Base-by-base conservation (phyloP, 2,888 invertebrate species). In the Andrena praecox region DNA sequence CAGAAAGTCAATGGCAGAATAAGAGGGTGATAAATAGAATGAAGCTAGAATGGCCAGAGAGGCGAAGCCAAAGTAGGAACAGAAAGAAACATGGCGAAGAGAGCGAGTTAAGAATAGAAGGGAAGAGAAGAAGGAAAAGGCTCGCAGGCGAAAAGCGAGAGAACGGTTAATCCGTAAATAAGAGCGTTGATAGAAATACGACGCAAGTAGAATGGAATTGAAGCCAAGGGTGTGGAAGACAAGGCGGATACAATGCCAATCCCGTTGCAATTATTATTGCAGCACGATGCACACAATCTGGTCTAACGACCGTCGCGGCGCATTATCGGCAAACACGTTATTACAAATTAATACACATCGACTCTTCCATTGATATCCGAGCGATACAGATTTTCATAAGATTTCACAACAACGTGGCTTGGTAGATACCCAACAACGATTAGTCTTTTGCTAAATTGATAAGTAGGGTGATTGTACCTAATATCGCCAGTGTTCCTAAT, bases 201-300 rank as follows among this genome's bases (percentile, higher is more conserved):
- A 77, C 77, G 80, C 74, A 75, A 87, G 74, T 68, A 64, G 84
- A 85, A 80, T 85, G 82, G 77, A 82, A 86, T 80, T 79, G 80
- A 59, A 85, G 76, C 70, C 71, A 85, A 67, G 84, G 77, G 82
- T 77, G 82, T 80, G 78, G 82, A 85, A 74, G 80, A 86, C 78
- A 85, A 86, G 82, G 77, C 80, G 87, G 72, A 84, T 78, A 82
- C 82, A 67, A 82, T 67, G 78, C 74, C 84, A 72, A 81, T 84
- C 84, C 77, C 80, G 73, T 82, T 77, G 79, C 62, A 72, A 80
- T 85, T 85, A 77, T 79, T 80, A 69, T 80, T 71, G 67, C 27
- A 74, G 66, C 83, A 71, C 35, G 60, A 60, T 59, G 62, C 59
- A 50, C 63, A 72, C 72, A 80, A 72, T 82, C 59, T 54, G 64